Conservation (phyloP, 2,888 invertebrate species). For the Rambutsinella grinnellia region DNA sequence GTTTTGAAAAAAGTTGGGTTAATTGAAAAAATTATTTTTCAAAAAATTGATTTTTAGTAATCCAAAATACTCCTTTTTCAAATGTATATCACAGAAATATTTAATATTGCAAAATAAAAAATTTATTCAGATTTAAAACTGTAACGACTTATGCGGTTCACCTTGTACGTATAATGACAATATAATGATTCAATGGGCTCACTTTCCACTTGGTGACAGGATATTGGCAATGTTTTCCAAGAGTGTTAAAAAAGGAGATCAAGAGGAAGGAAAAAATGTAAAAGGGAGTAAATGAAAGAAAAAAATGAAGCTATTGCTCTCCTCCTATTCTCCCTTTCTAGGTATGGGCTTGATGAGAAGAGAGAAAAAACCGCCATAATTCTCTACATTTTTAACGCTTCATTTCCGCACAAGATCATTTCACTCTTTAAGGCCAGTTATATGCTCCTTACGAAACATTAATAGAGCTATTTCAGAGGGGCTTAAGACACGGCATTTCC, state of each 20-base stretch:
- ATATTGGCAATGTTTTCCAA: constrained; percentile 63
- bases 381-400: constrained; percentile 65
- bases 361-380: constrained; percentile 65
- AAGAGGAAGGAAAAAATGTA: constrained; percentile 52
- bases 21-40: too few species aligned
- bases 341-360: constrained; percentile 61
- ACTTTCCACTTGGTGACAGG: constrained; percentile 61
- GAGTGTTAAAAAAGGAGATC: constrained; percentile 42
- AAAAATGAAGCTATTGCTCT: constrained; percentile 17
- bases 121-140: too few species aligned
- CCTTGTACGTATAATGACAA: constrained; percentile 58
- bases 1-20: too few species aligned
- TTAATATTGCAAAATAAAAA: too few species aligned
- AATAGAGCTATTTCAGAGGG: neutral
- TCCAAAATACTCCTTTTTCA: too few species aligned
- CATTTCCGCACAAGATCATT: constrained; percentile 66
- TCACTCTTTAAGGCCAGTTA: constrained; percentile 21
- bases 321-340: constrained; percentile 16
- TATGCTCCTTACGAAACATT: neutral
- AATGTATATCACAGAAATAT: too few species aligned
- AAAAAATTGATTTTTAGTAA: too few species aligned
- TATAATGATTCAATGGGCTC: constrained; percentile 63
- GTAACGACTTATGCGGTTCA: too few species aligned
- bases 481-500: too few species aligned
- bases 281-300: constrained; percentile 45